Base-by-base conservation (phyloP, 2,888 invertebrate species). In the Suillia variegata region DNA sequence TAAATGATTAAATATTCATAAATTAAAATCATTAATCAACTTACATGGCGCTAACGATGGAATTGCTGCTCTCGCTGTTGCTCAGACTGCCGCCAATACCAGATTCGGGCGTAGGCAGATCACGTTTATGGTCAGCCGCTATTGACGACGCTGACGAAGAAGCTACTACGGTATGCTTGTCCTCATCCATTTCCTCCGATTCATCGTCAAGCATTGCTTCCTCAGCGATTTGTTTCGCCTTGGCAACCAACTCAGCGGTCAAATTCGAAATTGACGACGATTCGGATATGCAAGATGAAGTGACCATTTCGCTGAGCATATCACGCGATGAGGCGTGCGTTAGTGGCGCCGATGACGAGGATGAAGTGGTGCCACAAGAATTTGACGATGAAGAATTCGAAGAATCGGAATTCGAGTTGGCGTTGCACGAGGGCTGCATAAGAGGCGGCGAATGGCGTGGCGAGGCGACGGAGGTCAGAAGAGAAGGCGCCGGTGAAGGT, bases 11-110 rank as follows among this genome's bases (percentile, higher is more conserved):
- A 21, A 17, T 18, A 18, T 38, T 20, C 6, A 4, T 13, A 33
- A 33, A 8, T 18, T 33, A 18, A 20, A 2, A 48, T n/a, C n/a
- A 55, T 45, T 17, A 12, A 42, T 1, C 22, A 2, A 45, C 26
- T 47, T 17, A 45, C 15, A 54, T 45, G 4, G 45, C 45, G 61
- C 73, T 61, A 2, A 51, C 63, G 42, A 54, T 60, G 18, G 58
- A 59, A 13, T 56, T 59, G 56, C 61, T 71, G 67, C 78, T 78
- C 58, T 76, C 76, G 34, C 75, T 77, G 58, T 76, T 77, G 58
- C 75, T 78, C 6, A 79, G 67, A 56, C 78, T 79, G 56, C 79
- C 76, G 2, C 79, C 78, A 21, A 78, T 76, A 22, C 78, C 78
- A 0, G 79, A 79, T 51, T 78, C 78, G 8, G 78, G 79, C 13